Conservation (phyloP, 2,888 invertebrate genomes). For the Druceiella hillmani region DNA sequence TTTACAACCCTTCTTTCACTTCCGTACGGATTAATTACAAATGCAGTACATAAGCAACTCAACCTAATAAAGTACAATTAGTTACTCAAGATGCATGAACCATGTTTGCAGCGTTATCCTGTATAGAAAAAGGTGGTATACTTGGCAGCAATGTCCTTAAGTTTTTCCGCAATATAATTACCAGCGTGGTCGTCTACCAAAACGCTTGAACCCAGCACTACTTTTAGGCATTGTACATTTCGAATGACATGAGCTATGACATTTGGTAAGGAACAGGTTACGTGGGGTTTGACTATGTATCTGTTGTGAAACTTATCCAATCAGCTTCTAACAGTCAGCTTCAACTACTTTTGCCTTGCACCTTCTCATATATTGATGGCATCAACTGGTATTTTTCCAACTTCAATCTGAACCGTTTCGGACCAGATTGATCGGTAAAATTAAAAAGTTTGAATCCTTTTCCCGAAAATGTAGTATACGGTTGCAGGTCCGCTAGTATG, state of each 20-base stretch:
- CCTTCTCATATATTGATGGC: constrained; percentile 10
- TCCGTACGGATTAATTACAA: too few species aligned
- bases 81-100: too few species aligned
- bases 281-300: constrained; percentile 16
- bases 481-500: too few species aligned
- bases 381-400: constrained; percentile 14
- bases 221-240: constrained; percentile 5
- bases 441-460: constrained; percentile 14
- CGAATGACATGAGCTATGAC: constrained; percentile 15
- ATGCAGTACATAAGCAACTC: constrained; percentile 14
- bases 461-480: too few species aligned
- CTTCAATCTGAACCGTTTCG: constrained; percentile 11
- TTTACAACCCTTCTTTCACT: constrained; percentile 8
- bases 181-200: constrained; percentile 12
- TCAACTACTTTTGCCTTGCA: too few species aligned
- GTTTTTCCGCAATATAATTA: constrained; percentile 6
- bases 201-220: constrained; percentile 9
- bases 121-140: constrained; percentile 2
- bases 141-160: constrained; percentile 1
- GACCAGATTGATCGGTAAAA: constrained; percentile 13
- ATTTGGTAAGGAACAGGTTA: constrained; percentile 15
- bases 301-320: too few species aligned
- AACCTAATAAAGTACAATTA: constrained; percentile 15
- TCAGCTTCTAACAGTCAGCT: too few species aligned
- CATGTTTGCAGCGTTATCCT: constrained; percentile 15